These are phyloP conservation scores for Odontothrips loti DNA, from an alignment of 2,888 invertebrate genomes.

Conservation along the genomic window DNA sequence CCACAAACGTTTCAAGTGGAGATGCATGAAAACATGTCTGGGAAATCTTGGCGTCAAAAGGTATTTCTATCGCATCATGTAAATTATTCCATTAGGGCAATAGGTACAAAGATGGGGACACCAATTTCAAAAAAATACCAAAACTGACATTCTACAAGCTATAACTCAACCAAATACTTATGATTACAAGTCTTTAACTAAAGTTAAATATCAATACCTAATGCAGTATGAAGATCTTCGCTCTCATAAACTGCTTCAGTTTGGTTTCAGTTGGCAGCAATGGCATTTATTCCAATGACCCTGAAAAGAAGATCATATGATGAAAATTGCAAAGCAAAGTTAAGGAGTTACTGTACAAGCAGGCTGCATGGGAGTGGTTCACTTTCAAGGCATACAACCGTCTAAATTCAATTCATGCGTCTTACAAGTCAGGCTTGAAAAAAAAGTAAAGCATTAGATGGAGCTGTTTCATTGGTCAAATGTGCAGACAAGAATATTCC, in stretches of 20 bases:
- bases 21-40: no score
- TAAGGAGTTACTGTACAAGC: neutral
- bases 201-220: neutral
- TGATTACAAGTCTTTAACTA: conserved; percentile 1
- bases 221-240: neutral
- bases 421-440: neutral
- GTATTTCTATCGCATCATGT: no score
- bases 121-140: neutral
- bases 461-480: neutral
- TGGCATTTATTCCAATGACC: neutral
- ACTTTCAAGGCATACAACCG: no score
- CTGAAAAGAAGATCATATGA: neutral
- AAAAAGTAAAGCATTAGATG: neutral
- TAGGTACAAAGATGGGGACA: no score
- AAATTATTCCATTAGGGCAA: no score
- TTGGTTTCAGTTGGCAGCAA: neutral
- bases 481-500: no score
- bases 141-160: neutral
- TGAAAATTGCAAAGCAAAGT: neutral
- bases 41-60: no score
- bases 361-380: no score
- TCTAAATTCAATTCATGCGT: no score
- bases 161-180: neutral
- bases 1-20: no score
- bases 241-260: neutral